These are phyloP conservation scores for Lissocephala sabroskyi DNA, from an alignment of 2,888 invertebrate genomes.

Conservation along the genomic window DNA sequence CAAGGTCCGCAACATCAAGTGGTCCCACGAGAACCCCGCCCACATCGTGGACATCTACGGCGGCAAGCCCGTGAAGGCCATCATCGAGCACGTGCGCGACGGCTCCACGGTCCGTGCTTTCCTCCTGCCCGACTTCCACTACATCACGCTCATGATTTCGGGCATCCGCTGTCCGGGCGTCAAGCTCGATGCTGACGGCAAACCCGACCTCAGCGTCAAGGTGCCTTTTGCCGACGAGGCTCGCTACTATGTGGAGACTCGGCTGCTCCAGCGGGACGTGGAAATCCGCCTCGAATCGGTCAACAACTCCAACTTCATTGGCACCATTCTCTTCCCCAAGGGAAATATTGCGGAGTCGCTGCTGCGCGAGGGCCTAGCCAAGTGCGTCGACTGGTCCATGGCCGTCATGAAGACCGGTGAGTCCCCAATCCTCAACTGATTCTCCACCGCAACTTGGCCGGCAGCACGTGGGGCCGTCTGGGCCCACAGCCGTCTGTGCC, in stretches of 20 bases:
- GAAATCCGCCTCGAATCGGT: slow-evolving; percentile 92
- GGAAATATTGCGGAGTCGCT: slow-evolving; percentile 96
- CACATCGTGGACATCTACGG: slow-evolving; percentile 88
- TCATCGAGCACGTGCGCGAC: slow-evolving; percentile 98
- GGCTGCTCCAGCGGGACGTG: slow-evolving; percentile 92
- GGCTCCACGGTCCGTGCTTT: slow-evolving; percentile 96
- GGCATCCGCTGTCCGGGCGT: slow-evolving; percentile 91
- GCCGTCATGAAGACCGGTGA: slow-evolving; percentile 81
- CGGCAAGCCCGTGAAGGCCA: slow-evolving; percentile 90
- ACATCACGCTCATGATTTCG: slow-evolving; percentile 95
- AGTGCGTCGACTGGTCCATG: slow-evolving; percentile 95
- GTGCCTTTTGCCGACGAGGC: slow-evolving; percentile 91
- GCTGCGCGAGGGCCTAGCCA: slow-evolving; percentile 91
- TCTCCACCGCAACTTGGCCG: slow-evolving; percentile 25
- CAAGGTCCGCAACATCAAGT: slow-evolving; percentile 89
- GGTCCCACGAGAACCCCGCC: slow-evolving; percentile 89
- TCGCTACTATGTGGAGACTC: slow-evolving; percentile 91
- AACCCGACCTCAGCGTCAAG: slow-evolving; percentile 78
- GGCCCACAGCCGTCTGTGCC: slow-evolving; percentile 29
- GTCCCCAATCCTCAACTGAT: no score
- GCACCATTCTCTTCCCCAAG: slow-evolving; percentile 92
- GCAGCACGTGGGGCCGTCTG: slow-evolving; percentile 35
- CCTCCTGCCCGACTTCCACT: slow-evolving; percentile 90
- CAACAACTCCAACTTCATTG: slow-evolving; percentile 94
- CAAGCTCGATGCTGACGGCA: slow-evolving; percentile 82